Conservation (phyloP, 2,797 vertebrate species). For the Cossypha heuglini region DNA sequence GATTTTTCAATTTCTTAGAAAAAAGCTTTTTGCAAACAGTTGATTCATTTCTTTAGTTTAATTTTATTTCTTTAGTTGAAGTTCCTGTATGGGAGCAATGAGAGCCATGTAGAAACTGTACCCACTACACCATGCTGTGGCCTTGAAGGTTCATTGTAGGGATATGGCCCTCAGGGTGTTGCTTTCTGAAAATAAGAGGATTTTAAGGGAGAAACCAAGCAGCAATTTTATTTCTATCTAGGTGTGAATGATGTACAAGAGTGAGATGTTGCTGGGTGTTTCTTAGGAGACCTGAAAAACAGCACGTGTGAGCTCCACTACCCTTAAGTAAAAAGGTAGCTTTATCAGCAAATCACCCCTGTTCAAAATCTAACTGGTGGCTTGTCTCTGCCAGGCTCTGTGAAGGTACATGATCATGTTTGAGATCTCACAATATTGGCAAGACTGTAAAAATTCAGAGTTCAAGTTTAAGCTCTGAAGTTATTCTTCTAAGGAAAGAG, state of each 20-base stretch:
- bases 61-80: not conserved
- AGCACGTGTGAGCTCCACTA: not conserved
- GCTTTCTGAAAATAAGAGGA: not conserved
- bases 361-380: not conserved
- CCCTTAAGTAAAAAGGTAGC: not conserved
- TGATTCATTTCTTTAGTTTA: not conserved
- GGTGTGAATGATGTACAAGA: not conserved
- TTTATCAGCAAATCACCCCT: not conserved
- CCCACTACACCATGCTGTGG: not conserved
- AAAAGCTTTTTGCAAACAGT: not conserved
- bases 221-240: not conserved
- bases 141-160: not conserved
- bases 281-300: not conserved
- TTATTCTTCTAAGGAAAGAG: not conserved
- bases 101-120: not conserved
- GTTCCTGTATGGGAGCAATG: not conserved
- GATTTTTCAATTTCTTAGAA: not conserved
- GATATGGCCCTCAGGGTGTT: not conserved
- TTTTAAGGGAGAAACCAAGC: not conserved
- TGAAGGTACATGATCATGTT: rapidly evolving
- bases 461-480: not conserved
- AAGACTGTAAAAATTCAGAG: not conserved
- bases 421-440: not conserved
- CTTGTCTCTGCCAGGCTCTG: not conserved
- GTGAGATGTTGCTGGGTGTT: not conserved